Evolutionary conservation across 2,797 vertebrate genomes (phyloP), one percentile per base, ranked within the genome.

Genomic region (Arctocebus calabarensis): DNA sequence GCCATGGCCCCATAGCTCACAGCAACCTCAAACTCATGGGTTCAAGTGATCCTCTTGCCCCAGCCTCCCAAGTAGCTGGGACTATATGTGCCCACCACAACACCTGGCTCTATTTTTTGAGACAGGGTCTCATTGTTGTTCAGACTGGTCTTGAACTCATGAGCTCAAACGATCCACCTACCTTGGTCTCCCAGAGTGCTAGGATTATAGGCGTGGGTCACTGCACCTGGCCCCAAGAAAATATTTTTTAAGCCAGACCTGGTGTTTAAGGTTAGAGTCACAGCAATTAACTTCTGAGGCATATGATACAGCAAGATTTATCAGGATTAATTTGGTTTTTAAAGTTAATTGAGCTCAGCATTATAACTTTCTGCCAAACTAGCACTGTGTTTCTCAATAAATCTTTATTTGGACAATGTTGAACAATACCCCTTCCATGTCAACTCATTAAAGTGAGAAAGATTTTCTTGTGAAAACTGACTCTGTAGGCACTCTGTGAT

Each of bases 351-450:
- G 61, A 86, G 57, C 27, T 57, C 59, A 88, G 73, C 14, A 25
- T 74, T 66, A 52, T 19, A 61, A 64, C 40, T 74, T 94, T 73
- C 75, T 91, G 88, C 25, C 25, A 85, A 93, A 68, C 40, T 74
- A 88, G 68, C 45, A 92, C 90, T 78, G 45, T 64, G 29, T 59
- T 90, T 94, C 79, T 92, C 73, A 84, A 61, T 83, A 88, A 81
- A 96, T 88, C 52, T 96, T 90, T 90, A 78, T 86, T 82, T 86
- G 89, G 59, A 89, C 52, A 81, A 84, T 29, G 45, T 20, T 86
- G 29, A 88, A 1, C 62, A 84, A 88, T 34, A 62, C 4, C 61
- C 34, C 10, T 71, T 88, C 59, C 17, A n/a, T 29, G 17, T 89
- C 17, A 89, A 43, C 27, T 92, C 55, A 48, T 73, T 93, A 83